Evolutionary conservation across 37 sponge, comb jelly and placozoan species (phyloP), one percentile per base, ranked within the genome.

Genomic region (Crambe crambe): DNA sequence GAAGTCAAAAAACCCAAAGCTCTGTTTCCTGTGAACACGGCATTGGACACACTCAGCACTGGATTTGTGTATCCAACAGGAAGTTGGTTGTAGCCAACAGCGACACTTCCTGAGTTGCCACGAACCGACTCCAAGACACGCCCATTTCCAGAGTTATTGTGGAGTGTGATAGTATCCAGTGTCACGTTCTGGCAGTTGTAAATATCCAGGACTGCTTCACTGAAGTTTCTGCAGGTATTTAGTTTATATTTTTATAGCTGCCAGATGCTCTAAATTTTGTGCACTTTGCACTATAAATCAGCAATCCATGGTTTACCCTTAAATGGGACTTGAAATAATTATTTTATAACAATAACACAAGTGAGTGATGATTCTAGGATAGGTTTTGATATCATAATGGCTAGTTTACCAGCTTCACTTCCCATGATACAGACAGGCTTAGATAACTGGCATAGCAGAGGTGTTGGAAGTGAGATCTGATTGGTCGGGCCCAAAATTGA

Each of bases 191-290:
- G 61, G 65, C 74, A 86, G 63, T 91, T 91, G 83, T 65, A 91
- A n/a, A 91, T 78, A 47, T 91, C 86, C 20, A 91, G 71, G 2
- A 67, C 86, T 57, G 86, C 91, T 25, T 91, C 79, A 27, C 51
- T 64, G 62, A 86, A 82, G 39, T 82, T 26, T 38, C 90, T 89
- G 57, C 40, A 35, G 3, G 25, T 23, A 58, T 58, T 26, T 3
- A 58, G 21, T 58, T 9, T 51, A 15, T 51, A 51, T 51, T 51
- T 18, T 18, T n/a, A n/a, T n/a, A n/a, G n/a, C n/a, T n/a, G n/a
- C n/a, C n/a, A n/a, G n/a, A n/a, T n/a, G n/a, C n/a, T n/a, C n/a
- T n/a, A n/a, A n/a, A n/a, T n/a, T n/a, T n/a, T n/a, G n/a, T n/a
- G n/a, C n/a, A n/a, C n/a, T n/a, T n/a, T n/a, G n/a, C n/a, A n/a